Evolutionary conservation across 2,113 vertebrate genomes (phyloP), one percentile per base, ranked within the genome.

Genomic region (Tetrax tetrax): DNA sequence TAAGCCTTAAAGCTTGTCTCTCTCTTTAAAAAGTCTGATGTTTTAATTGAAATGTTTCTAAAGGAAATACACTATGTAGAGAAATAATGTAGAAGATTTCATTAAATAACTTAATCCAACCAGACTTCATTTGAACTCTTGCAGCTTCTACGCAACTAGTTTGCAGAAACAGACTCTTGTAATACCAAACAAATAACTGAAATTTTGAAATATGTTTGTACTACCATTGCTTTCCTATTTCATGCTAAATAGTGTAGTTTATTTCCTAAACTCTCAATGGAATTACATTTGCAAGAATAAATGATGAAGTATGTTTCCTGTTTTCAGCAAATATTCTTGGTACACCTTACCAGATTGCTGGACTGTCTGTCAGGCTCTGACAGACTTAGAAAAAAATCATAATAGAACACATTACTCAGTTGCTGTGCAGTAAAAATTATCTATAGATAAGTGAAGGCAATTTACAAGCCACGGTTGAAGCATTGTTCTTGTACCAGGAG

Each of bases 381-480:
- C 22, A 97, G 90, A 92, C 68, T 91, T 66, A 80, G 21, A 51
- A 85, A 63, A 96, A 93, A 92, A 31, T 18, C 31, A 93, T 37
- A 96, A 95, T 91, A 71, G 38, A 91, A 96, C 72, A 96, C 97
- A 98, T 93, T 95, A 92, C 59, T 96, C 89, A 90, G 83, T 64
- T 82, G 72, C 59, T 82, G 35, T 72, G 69, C 41, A 96, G 43
- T 82, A 89, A 96, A 97, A 96, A 92, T 85, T 90, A 95, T 92
- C 87, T 94, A 84, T 37, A 96, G 59, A 80, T 97, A 97, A 93
- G 61, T 14, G 43, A 82, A 81, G 87, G 87, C 81, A 93, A 81
- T 97, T 98, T 97, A 93, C 85, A 97, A 93, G 48, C 47, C 35
- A 24, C 1, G 4, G 28, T 28, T 69, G 31, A 97, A 97, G 68